A percentile compares a stretch with the other conserved stretches of the same genome.
Conservation (phyloP, 2,113 vertebrate genomes). For the Stegastes partitus region DNA sequence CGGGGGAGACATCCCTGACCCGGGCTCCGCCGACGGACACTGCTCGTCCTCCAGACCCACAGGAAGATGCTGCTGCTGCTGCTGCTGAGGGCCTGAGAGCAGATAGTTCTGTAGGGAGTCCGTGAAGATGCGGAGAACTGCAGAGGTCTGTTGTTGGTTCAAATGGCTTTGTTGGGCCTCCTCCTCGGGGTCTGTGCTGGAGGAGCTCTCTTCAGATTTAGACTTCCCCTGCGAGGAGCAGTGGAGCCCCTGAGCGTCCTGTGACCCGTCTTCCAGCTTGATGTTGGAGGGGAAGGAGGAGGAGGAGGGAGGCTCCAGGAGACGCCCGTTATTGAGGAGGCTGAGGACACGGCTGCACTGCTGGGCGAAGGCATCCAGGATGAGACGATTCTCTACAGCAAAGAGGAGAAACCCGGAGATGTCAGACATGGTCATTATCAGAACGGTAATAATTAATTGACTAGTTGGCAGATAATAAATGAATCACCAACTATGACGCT, state of each 20-base stretch:
- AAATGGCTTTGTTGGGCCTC: conserved; percentile 90
- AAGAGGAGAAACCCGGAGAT: not conserved
- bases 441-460: too few relatives aligned
- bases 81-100: conserved; percentile 89
- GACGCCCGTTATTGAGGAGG: conserved; percentile 95
- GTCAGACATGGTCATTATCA: not conserved
- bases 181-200: conserved; percentile 87
- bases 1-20: conserved; percentile 88
- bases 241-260: conserved; percentile 81
- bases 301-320: conserved; percentile 91
- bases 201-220: conserved; percentile 86
- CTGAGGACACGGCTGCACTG: conserved; percentile 98
- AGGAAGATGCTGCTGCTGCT: conserved; percentile 58
- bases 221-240: conserved; percentile 81
- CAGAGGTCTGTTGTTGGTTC: conserved; percentile 95
- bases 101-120: conserved; percentile 98
- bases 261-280: conserved; percentile 89
- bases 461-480: too few relatives aligned
- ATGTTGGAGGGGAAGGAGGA: conserved; percentile 89
- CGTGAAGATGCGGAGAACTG: conserved; percentile 95
- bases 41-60: conserved; percentile 87
- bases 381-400: conserved; percentile 93
- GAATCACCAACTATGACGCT: too few relatives aligned
- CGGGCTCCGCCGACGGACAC: conserved; percentile 87
- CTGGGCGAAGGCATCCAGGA: conserved; percentile 97